Evolutionary conservation across 2,113 vertebrate species (phyloP).

Genomic region (Ifrita kowaldi): DNA sequence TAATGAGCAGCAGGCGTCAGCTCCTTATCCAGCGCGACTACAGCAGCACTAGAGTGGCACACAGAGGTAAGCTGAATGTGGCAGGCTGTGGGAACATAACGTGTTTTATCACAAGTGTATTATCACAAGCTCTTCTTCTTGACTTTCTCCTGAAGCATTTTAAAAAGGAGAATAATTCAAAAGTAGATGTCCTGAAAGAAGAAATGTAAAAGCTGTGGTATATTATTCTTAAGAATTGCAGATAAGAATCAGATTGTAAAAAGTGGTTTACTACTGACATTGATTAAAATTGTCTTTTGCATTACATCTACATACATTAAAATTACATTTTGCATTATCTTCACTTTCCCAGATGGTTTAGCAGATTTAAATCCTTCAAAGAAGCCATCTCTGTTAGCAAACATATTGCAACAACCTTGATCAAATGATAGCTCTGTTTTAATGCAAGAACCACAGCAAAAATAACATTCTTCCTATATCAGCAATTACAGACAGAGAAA

Average conservation of each 20-base stretch:
- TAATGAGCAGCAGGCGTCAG: not conserved
- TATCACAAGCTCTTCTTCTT: not conserved
- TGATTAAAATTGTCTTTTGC: conserved; percentile 17
- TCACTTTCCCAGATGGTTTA: conserved; percentile 9
- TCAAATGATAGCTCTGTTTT: not conserved
- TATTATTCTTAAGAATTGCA: not conserved
- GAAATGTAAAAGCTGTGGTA: not conserved
- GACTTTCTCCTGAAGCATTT: not conserved
- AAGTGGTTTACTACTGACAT: not conserved
- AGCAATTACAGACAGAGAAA: not conserved
- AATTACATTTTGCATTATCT: conserved; percentile 6
- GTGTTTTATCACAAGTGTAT: accelerated
- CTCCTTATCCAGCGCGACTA: not conserved
- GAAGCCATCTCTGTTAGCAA: not conserved
- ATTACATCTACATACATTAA: conserved; percentile 19
- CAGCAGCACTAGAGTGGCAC: not conserved
- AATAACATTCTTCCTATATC: not conserved
- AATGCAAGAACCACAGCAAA: not conserved
- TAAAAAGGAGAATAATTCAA: not conserved
- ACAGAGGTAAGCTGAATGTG: not conserved
- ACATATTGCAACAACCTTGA: not conserved
- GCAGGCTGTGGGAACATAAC: not conserved
- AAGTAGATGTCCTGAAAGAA: not conserved
- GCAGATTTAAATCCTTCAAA: not conserved
- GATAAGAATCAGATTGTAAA: not conserved